Base-by-base conservation (phyloP, 92 coral and sea anemone species). In the Chrysogorgia sp. region DNA sequence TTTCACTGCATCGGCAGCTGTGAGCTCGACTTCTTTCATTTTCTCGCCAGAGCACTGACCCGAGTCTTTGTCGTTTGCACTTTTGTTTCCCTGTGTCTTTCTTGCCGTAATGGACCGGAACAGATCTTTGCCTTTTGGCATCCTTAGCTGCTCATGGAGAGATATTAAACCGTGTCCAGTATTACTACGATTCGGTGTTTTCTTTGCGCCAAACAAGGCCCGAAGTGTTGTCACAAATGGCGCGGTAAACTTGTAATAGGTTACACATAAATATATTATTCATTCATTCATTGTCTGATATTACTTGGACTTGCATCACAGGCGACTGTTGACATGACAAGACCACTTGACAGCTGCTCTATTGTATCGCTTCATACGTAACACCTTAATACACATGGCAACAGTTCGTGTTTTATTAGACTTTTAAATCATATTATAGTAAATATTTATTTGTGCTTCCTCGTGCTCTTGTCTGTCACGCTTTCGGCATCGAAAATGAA, bases 71-170 rank as follows among this genome's bases (percentile, higher is more conserved):
- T 71, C 79, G 58, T 59, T 67, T 49, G 43, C 30, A 40, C 56
- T 45, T 40, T 55, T 83, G 76, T 34, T 65, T 19, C 79, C 64
- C 5, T n/a, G 34, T 32, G n/a, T 17, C 64, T 71, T 68, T 72
- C 37, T 29, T 74, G 61, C 28, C 83, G 87, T 74, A 60, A 40
- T 37, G 70, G 53, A 62, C 81, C 84, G 33, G 34, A 77, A 47
- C 75, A 53, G 15, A 37, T 76, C 69, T 34, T 72, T 32, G 13
- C 76, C 60, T 69, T 60, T 47, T 19, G 79, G 64, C 79, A 72
- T 72, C 0, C 33, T 41, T 17, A 37, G 9, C 52, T 22, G 35
- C 34, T 65, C 22, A 65, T 40, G 40, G 22, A 9, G 0, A 29
- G 30, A 45, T 10, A 19, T 14, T n/a, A n/a, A 50, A 49, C 3